Evolutionary conservation across 1,140 invertebrate species (phyloP).

Genomic region (Pachypeltis micranthus): DNA sequence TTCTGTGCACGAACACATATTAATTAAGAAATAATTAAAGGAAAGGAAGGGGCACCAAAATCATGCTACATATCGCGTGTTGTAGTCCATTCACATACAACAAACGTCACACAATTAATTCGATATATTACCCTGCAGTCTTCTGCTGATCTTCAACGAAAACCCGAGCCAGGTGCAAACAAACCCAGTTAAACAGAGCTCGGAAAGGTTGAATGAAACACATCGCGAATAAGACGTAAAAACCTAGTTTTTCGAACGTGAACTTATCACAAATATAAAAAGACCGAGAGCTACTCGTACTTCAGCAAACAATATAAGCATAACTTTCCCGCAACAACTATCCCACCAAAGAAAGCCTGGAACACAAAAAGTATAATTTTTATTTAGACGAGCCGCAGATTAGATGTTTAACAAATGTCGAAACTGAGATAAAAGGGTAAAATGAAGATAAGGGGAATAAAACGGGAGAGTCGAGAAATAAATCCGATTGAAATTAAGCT

Average conservation of each 20-base stretch:
- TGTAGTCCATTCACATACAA: too few relatives aligned
- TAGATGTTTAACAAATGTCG: too few relatives aligned
- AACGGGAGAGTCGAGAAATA: too few relatives aligned
- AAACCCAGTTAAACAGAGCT: background rate
- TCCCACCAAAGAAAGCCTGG: constrained; percentile 16
- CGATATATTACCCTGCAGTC: background rate
- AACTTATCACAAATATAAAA: background rate
- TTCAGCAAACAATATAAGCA: background rate
- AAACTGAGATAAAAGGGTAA: too few relatives aligned
- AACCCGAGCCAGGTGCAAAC: background rate
- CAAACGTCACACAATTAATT: too few relatives aligned
- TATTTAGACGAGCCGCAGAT: too few relatives aligned
- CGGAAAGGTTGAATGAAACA: background rate
- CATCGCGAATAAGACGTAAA: background rate
- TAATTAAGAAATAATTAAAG: background rate
- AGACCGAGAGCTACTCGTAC: background rate
- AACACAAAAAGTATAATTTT: constrained; percentile 16
- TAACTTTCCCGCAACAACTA: background rate
- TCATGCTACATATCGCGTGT: background rate
- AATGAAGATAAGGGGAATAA: background rate
- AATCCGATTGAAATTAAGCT: too few relatives aligned
- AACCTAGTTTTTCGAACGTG: background rate
- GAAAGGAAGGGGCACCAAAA: background rate
- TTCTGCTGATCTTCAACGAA: background rate
- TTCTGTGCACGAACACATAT: background rate